Base-by-base conservation (phyloP, 1,140 invertebrate species). In the Drosophila jambulina region DNA sequence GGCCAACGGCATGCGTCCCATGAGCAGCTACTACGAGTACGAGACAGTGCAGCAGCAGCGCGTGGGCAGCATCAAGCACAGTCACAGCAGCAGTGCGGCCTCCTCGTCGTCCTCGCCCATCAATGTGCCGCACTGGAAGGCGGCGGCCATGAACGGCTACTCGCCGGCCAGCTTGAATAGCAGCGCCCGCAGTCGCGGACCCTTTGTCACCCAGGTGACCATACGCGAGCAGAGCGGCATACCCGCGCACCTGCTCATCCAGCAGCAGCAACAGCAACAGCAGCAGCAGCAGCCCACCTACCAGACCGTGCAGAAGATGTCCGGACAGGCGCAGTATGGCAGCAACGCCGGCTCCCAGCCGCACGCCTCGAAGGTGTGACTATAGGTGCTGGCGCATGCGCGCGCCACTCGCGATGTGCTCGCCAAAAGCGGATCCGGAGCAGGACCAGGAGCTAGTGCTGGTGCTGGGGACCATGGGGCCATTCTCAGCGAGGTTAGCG, bases 21-120 rank as follows among this genome's bases (percentile, higher is more conserved):
- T 96, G 61, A 97, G 96, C 72, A 97, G 96, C 92, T 97, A 96
- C 93, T 97, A 96, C 90, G 96, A 97, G 93, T 97, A 97, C 92
- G 96, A 97, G 91, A 96, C 94, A 75, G 95, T 96, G 19, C 96
- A 96, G 80, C 80, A 83, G 48, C 95, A 94, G 38, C 85, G 93
- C 3, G 82, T 91, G 46, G 93, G 93, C 56, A 72, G 91, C 65
- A 79, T 92, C 23, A 92, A 92, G 77, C 91, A 92, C 21, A 90
- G 91, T 46, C 92, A 93, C 77, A 64, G 63, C 49, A 53, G 51
- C 56, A 79, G 36, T 23, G 62, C 43, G 13, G 65, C 38, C 27
- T 75, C 64, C 38, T 43, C 75, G 17, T 51, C 79, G 3, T 57
- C 71, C 17, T 85, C 91, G 71, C 83, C 86, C 38, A 91, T 86